A percentile compares a stretch with the other conserved stretches of the same genome.
phyloP scores from a whole-genome alignment of 2,113 vertebrate species.

The Rhynchomys soricoides region DNA sequence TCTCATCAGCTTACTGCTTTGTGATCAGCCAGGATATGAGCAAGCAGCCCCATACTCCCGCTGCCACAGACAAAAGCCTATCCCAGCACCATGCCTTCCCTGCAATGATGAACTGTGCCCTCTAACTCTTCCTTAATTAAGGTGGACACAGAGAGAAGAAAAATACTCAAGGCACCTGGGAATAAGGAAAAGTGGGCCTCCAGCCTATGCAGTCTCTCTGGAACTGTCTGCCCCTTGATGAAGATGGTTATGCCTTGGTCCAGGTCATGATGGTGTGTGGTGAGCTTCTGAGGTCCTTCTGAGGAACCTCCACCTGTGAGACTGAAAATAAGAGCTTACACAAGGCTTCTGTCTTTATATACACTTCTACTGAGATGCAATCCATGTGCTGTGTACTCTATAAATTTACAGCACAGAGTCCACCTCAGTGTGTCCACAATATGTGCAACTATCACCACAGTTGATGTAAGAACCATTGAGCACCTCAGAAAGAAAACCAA shows the following conservation, averaged over 20 bases:
- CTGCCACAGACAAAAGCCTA: neutral
- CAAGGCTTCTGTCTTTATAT: rapidly evolving
- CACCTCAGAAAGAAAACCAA: neutral
- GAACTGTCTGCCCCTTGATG: neutral
- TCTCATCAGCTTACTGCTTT: neutral
- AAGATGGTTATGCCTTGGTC: rapidly evolving
- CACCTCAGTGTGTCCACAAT: neutral
- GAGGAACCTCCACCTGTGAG: neutral
- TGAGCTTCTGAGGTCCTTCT: neutral
- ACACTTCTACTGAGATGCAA: too few species aligned
- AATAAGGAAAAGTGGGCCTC: neutral
- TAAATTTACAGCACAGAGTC: neutral
- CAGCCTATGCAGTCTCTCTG: neutral
- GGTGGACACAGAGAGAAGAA: neutral
- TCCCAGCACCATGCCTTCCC: neutral
- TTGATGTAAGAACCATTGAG: rapidly evolving
- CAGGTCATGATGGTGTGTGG: neutral
- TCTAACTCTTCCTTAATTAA: neutral
- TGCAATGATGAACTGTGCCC: too few species aligned
- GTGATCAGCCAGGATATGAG: neutral
- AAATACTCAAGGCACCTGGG: neutral
- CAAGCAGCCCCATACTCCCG: neutral
- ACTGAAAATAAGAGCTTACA: too few species aligned
- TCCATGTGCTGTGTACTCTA: too few species aligned
- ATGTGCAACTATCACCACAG: rapidly evolving